A percentile compares a stretch with the other conserved stretches of the same genome.
These are phyloP conservation scores for Lamproptera curius DNA, from an alignment of 2,888 invertebrate species.

Conservation along the genomic window DNA sequence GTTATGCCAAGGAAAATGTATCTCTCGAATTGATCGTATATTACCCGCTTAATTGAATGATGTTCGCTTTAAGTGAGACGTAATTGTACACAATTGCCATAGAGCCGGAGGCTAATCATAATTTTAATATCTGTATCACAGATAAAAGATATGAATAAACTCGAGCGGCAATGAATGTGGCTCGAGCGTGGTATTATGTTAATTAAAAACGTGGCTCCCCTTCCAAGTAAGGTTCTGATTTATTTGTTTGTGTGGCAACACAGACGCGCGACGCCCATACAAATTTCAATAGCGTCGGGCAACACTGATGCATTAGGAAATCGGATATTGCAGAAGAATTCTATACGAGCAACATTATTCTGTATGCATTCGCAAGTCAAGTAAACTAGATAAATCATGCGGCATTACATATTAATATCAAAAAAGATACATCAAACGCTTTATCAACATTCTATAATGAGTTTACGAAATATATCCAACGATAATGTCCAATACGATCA, in stretches of 20 bases:
- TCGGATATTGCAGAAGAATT: slow-evolving; percentile 12
- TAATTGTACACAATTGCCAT: slow-evolving; percentile 52
- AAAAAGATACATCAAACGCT: too few species aligned
- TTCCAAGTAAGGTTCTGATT: slow-evolving; percentile 19
- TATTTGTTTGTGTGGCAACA: slow-evolving; percentile 19
- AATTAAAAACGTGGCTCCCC: slow-evolving; percentile 21
- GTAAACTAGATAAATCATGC: too few species aligned
- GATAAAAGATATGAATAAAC: slow-evolving; percentile 32
- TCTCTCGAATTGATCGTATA: too few species aligned
- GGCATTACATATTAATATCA: too few species aligned
- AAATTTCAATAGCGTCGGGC: slow-evolving; percentile 8
- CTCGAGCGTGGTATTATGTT: slow-evolving; percentile 22
- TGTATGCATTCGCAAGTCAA: too few species aligned
- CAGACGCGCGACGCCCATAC: slow-evolving; percentile 9
- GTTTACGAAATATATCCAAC: too few species aligned
- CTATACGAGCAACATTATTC: slow-evolving; percentile 1
- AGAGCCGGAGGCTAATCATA: slow-evolving; percentile 44
- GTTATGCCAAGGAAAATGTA: not conserved
- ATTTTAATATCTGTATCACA: slow-evolving; percentile 52
- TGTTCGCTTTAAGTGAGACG: slow-evolving; percentile 58
- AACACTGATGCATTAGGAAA: slow-evolving; percentile 10
- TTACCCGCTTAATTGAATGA: slow-evolving; percentile 49
- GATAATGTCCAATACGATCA: too few species aligned
- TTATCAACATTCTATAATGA: too few species aligned
- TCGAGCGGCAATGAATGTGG: slow-evolving; percentile 26